These are phyloP conservation scores for Trypoxylus dichotomus DNA, from an alignment of 1,140 invertebrate genomes.

Conservation along the genomic window DNA sequence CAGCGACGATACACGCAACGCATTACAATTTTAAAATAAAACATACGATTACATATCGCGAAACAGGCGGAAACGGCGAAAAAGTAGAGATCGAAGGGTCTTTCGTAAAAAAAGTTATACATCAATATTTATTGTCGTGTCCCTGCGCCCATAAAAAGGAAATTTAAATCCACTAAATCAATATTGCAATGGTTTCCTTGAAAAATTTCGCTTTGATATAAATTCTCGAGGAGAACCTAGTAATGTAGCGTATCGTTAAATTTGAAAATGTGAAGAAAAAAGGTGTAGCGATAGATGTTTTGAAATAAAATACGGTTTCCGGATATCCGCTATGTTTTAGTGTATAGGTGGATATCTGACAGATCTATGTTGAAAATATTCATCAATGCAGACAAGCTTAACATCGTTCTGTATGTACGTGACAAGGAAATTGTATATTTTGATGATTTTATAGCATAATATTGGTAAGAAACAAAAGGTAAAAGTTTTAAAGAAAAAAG, in stretches of 20 bases:
- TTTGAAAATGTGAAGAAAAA: not conserved
- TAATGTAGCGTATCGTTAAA: not conserved
- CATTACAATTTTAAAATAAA: conserved; percentile 14
- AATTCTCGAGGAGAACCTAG: not conserved
- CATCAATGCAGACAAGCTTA: too few species aligned
- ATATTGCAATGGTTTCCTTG: not conserved
- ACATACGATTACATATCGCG: not conserved
- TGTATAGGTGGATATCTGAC: too few species aligned
- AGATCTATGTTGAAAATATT: too few species aligned
- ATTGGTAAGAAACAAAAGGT: too few species aligned
- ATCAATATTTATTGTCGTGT: conserved; percentile 21
- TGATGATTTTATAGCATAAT: too few species aligned
- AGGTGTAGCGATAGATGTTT: not conserved
- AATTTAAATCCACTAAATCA: conserved; percentile 22
- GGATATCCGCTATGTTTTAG: too few species aligned
- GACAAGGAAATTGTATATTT: too few species aligned
- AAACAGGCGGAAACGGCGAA: not conserved
- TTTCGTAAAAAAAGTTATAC: not conserved
- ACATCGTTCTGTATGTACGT: too few species aligned
- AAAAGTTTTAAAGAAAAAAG: too few species aligned
- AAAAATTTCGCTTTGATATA: conserved; percentile 3
- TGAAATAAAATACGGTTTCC: not conserved
- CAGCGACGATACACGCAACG: not conserved
- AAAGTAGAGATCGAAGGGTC: not conserved
- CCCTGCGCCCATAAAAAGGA: not conserved